These are phyloP conservation scores for Protonibea diacanthus DNA, from an alignment of 2,797 vertebrate genomes.

Conservation along the genomic window DNA sequence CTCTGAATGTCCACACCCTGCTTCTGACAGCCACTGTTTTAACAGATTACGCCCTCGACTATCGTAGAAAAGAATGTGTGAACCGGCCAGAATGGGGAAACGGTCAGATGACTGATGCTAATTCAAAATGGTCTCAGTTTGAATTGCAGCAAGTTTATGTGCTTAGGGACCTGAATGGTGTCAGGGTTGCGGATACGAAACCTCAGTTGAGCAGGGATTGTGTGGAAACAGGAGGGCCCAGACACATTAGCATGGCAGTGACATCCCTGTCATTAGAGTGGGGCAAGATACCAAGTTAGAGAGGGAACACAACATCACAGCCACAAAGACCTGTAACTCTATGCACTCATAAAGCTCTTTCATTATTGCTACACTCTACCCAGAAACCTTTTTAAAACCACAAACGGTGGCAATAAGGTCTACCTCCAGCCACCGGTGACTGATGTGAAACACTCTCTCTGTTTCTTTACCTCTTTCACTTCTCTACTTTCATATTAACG, in stretches of 20 bases:
- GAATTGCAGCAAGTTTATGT: constrained; percentile 31
- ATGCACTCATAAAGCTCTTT: constrained; percentile 36
- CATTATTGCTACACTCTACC: constrained; percentile 27
- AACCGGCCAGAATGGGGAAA: constrained; percentile 25
- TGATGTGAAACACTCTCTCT: constrained; percentile 72
- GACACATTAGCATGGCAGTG: constrained; percentile 22
- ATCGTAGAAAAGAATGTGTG: constrained; percentile 22
- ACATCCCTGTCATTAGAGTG: constrained; percentile 5
- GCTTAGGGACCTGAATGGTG: constrained; percentile 36
- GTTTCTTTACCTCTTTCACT: constrained; percentile 69
- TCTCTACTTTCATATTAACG: constrained; percentile 62
- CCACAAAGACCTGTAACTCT: constrained; percentile 32
- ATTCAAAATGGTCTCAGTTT: constrained; percentile 38
- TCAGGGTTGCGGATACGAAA: constrained; percentile 16
- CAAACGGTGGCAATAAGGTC: constrained; percentile 69
- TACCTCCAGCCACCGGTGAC: constrained; percentile 57
- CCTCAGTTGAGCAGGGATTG: constrained; percentile 38
- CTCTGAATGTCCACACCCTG: constrained; percentile 66
- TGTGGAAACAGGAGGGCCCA: constrained; percentile 28
- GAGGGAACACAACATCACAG: constrained; percentile 10
- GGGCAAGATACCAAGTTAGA: constrained; percentile 7
- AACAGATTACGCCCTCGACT: constrained; percentile 30
- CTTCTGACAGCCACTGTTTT: constrained; percentile 45
- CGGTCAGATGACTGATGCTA: constrained; percentile 39
- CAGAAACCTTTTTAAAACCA: constrained; percentile 72